These are phyloP conservation scores for Oryzias woworae DNA, from an alignment of 2,113 vertebrate genomes.

Conservation along the genomic window DNA sequence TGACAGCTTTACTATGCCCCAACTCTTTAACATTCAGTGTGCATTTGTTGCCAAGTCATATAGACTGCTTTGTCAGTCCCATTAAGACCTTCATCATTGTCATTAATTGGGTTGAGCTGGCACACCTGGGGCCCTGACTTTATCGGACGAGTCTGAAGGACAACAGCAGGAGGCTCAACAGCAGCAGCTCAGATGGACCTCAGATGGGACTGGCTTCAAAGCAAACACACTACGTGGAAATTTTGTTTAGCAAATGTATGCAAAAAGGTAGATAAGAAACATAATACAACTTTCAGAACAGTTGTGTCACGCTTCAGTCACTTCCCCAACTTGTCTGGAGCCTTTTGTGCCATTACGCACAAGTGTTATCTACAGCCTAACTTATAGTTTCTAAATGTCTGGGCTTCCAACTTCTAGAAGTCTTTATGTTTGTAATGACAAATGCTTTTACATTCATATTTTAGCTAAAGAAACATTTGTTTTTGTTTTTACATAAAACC, in stretches of 20 bases:
- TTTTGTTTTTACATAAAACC: too few species aligned
- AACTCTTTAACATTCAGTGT: conserved; percentile 27
- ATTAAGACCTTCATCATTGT: conserved; percentile 47
- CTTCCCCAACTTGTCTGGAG: too few species aligned
- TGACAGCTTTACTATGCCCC: conserved; percentile 27
- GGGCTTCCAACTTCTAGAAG: too few species aligned
- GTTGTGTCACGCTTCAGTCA: not conserved
- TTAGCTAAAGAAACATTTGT: too few species aligned
- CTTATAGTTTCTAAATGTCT: too few species aligned
- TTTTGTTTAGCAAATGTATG: too few species aligned
- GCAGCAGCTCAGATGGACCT: conserved; percentile 14
- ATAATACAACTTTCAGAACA: not conserved
- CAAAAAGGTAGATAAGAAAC: not conserved
- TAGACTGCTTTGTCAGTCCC: conserved; percentile 32
- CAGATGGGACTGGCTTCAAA: conserved; percentile 3
- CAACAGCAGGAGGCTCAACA: conserved; percentile 1
- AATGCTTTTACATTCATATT: too few species aligned
- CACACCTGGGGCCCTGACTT: conserved; percentile 52
- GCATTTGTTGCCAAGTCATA: conserved; percentile 24
- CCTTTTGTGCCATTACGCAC: too few species aligned
- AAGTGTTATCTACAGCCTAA: too few species aligned
- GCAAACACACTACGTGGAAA: not conserved
- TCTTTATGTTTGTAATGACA: too few species aligned
- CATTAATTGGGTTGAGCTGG: conserved; percentile 51
- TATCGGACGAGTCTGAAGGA: conserved; percentile 22